A percentile compares a stretch with the other conserved stretches of the same genome.
These are phyloP conservation scores for Cydia amplana DNA, from an alignment of 1,140 invertebrate genomes.

Conservation along the genomic window DNA sequence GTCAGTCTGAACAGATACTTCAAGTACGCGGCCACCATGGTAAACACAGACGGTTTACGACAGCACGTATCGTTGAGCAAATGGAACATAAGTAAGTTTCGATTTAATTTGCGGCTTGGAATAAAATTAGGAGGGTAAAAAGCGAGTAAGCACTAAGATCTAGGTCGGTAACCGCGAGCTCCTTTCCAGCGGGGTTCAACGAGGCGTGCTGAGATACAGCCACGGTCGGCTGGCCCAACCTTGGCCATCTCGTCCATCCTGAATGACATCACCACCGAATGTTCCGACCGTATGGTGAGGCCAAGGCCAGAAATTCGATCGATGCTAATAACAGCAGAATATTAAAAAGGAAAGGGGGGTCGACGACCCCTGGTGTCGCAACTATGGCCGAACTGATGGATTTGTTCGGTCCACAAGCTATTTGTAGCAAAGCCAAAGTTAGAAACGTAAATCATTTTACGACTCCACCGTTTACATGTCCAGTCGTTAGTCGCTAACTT, in stretches of 20 bases:
- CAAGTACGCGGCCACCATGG: slow-evolving; percentile 22
- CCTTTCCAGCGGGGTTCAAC: slow-evolving; percentile 62
- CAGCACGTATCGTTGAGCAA: slow-evolving; percentile 39
- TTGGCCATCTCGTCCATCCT: slow-evolving; percentile 67
- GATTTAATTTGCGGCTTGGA: slow-evolving; percentile 46
- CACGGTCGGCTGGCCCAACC: slow-evolving; percentile 70
- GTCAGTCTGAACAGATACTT: slow-evolving; percentile 21
- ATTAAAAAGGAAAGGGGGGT: slow-evolving; percentile 73
- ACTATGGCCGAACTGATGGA: slow-evolving; percentile 53
- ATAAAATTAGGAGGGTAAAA: slow-evolving; percentile 57
- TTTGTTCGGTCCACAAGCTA: slow-evolving; percentile 61
- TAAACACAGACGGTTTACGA: slow-evolving; percentile 18
- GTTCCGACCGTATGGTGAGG: slow-evolving; percentile 49
- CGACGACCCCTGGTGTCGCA: slow-evolving; percentile 59
- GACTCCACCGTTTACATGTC: slow-evolving; percentile 8
- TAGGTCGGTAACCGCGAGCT: slow-evolving; percentile 61
- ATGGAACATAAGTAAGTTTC: slow-evolving; percentile 43
- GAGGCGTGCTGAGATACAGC: slow-evolving; percentile 62
- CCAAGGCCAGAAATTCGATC: slow-evolving; percentile 62
- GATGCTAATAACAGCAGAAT: slow-evolving; percentile 56
- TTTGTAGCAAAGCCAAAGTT: slow-evolving; percentile 10
- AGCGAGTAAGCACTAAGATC: slow-evolving; percentile 57
- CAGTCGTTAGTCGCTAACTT: background rate
- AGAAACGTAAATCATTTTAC: slow-evolving; percentile 15
- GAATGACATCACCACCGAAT: slow-evolving; percentile 64